Evolutionary conservation across 2,797 vertebrate species (phyloP).

Genomic region (Avahi laniger): DNA sequence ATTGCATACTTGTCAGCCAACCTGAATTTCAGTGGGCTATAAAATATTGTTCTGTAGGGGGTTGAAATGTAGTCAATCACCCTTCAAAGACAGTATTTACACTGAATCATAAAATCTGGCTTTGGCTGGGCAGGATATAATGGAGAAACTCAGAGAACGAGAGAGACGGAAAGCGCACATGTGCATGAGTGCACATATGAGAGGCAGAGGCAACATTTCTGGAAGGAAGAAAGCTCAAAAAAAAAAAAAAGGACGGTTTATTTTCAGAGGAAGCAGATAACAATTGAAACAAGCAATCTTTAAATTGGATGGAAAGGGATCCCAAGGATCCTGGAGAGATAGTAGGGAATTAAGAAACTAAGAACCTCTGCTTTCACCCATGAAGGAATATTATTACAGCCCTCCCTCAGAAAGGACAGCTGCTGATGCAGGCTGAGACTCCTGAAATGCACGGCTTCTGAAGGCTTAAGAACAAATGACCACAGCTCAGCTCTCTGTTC

Average conservation of each 20-base stretch:
- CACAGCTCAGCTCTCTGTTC: not conserved
- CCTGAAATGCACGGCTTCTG: not conserved
- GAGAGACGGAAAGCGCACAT: not conserved
- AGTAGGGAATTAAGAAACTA: slow-evolving; percentile 22
- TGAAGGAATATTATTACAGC: not conserved
- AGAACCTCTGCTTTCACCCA: not conserved
- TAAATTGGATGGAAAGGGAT: not conserved
- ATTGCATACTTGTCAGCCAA: slow-evolving; percentile 45
- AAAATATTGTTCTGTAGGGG: slow-evolving; percentile 44
- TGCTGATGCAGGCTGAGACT: not conserved
- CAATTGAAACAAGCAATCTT: slow-evolving; percentile 18
- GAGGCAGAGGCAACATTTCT: not conserved
- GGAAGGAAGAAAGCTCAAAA: not conserved
- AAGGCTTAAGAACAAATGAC: not conserved
- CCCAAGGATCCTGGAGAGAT: not conserved
- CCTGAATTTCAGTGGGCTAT: slow-evolving; percentile 34
- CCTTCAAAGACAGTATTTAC: slow-evolving; percentile 47
- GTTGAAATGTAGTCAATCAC: slow-evolving; percentile 39
- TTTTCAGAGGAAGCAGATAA: not conserved
- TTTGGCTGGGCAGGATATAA: not conserved
- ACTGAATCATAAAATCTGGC: slow-evolving; percentile 55
- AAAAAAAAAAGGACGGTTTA: not conserved
- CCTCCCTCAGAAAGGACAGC: not conserved
- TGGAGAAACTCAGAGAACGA: slow-evolving; percentile 9
- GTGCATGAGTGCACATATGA: not conserved